Evolutionary conservation across 2,888 invertebrate genomes (phyloP).

Genomic region (Drosophila barbarae): DNA sequence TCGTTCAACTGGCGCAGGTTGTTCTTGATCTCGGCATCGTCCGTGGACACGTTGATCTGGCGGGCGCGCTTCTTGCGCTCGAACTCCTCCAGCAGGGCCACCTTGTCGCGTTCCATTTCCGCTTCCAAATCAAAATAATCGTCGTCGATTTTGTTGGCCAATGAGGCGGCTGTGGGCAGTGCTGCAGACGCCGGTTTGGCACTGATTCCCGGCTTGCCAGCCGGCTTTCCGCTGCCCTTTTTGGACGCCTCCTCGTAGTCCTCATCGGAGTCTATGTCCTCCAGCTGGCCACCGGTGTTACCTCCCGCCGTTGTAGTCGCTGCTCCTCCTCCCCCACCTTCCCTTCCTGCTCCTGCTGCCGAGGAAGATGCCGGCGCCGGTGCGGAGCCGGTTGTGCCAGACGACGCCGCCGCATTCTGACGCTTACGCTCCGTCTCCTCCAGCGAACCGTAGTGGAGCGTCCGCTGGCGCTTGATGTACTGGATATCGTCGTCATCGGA

Average conservation of each 20-base stretch:
- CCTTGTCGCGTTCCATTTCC: constrained; percentile 88
- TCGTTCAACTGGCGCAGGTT: constrained; percentile 95
- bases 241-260: constrained; percentile 80
- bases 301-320: constrained; percentile 26
- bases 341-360: constrained; percentile 3
- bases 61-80: constrained; percentile 95
- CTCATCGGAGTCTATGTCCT: constrained; percentile 83
- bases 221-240: constrained; percentile 29
- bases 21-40: constrained; percentile 95
- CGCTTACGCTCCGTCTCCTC: constrained; percentile 91
- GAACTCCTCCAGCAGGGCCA: constrained; percentile 96
- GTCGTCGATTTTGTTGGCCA: constrained; percentile 78
- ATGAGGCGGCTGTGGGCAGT: constrained; percentile 66
- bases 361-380: constrained; percentile 39
- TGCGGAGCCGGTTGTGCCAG: constrained; percentile 41
- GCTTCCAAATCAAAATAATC: constrained; percentile 80
- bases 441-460: constrained; percentile 93
- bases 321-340: constrained; percentile 36
- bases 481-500: constrained; percentile 89
- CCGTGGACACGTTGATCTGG: constrained; percentile 98
- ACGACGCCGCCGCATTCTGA: constrained; percentile 74
- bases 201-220: constrained; percentile 75
- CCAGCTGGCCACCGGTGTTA: constrained; percentile 65
- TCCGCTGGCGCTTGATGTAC: constrained; percentile 87
- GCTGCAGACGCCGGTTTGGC: constrained; percentile 45